Percentiles rank a stretch among this genome's conserved stretches.
These are phyloP conservation scores for Rhinoderma darwinii DNA, from an alignment of 2,113 vertebrate genomes.

Conservation along the genomic window DNA sequence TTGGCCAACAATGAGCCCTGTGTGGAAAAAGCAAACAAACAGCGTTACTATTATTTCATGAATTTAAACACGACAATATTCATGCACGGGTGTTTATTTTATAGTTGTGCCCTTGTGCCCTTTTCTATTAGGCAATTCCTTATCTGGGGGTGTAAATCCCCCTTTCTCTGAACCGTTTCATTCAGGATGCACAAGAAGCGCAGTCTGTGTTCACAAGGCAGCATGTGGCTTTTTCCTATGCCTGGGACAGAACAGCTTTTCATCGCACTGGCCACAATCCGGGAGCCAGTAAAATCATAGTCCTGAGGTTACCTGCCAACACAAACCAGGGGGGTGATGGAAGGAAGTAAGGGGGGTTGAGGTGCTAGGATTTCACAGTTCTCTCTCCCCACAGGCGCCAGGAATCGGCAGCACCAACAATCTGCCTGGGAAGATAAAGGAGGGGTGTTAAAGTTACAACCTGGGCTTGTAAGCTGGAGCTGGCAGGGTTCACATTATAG, in stretches of 20 bases:
- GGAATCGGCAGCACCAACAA: slow-evolving; percentile 56
- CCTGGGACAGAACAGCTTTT: slow-evolving; percentile 59
- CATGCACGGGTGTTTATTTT: slow-evolving; percentile 42
- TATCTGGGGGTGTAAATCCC: slow-evolving; percentile 53
- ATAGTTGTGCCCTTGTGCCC: slow-evolving; percentile 46
- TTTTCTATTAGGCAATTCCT: slow-evolving; percentile 49
- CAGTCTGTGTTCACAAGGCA: slow-evolving; percentile 54
- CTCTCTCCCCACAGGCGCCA: slow-evolving; percentile 59
- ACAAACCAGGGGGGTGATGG: slow-evolving; percentile 44
- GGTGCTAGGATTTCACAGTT: slow-evolving; percentile 59
- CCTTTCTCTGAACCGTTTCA: slow-evolving; percentile 55
- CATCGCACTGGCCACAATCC: slow-evolving; percentile 57
- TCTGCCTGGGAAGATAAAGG: slow-evolving; percentile 51
- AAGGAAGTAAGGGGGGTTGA: slow-evolving; percentile 48
- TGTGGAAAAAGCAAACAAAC: slow-evolving; percentile 11
- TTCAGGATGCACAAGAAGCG: slow-evolving; percentile 59
- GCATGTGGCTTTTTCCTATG: slow-evolving; percentile 51
- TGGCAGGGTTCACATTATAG: neutral
- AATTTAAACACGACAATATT: neutral
- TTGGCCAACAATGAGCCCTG: neutral
- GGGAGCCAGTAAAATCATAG: slow-evolving; percentile 59
- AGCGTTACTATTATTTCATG: slow-evolving; percentile 9
- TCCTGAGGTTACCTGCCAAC: slow-evolving; percentile 58
- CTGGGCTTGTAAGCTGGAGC: slow-evolving; percentile 35
- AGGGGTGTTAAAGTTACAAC: slow-evolving; percentile 44